Evolutionary conservation across 2,113 vertebrate genomes (phyloP).

Genomic region (Eubucco bourcierii): DNA sequence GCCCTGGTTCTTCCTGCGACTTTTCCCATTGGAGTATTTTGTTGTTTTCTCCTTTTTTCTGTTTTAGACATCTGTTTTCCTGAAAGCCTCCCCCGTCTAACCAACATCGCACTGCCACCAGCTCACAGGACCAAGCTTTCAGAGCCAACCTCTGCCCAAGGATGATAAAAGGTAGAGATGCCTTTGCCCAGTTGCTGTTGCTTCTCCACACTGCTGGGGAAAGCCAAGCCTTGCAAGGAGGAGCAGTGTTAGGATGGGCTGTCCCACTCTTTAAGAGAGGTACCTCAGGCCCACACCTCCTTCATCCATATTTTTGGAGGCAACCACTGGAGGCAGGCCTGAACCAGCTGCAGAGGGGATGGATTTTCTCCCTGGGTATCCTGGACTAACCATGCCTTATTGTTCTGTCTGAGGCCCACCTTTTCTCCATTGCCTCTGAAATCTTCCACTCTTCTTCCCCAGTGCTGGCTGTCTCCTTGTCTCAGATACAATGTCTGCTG

Average conservation of each 20-base stretch:
- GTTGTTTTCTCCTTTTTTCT: not conserved
- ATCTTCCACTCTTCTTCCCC: not conserved
- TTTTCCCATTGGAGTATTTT: not conserved
- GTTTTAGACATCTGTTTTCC: not conserved
- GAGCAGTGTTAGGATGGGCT: not conserved
- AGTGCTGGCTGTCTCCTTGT: not conserved
- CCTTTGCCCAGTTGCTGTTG: not conserved
- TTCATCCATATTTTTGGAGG: not conserved
- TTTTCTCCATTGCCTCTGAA: not conserved
- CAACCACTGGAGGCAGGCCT: not conserved
- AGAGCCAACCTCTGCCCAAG: rapidly evolving
- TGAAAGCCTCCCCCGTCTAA: not conserved
- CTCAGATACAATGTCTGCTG: rapidly evolving
- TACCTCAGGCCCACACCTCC: not conserved
- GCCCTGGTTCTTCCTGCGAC: not conserved
- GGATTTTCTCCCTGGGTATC: not conserved
- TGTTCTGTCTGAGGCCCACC: not conserved
- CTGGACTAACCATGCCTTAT: not conserved
- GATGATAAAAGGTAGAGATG: not conserved
- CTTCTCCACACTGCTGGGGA: not conserved
- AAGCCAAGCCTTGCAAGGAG: not conserved
- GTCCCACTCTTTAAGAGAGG: not conserved
- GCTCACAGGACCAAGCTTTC: not conserved
- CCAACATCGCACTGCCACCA: rapidly evolving
- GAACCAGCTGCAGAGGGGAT: not conserved